Conservation (phyloP, 1,140 invertebrate genomes). For the Anastrepha ludens region DNA sequence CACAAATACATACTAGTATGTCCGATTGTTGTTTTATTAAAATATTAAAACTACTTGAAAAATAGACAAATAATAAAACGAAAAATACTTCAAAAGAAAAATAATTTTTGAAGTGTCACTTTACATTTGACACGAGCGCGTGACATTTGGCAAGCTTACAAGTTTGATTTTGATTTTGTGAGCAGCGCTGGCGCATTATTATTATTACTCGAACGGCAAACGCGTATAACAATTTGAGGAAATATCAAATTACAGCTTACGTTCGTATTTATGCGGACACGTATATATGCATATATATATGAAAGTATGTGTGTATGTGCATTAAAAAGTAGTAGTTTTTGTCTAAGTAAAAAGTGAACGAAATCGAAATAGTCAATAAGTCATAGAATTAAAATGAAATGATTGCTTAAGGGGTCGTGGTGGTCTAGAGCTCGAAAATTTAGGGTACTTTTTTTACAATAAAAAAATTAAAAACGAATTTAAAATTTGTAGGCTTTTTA, state of each 20-base stretch:
- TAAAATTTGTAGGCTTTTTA: too few relatives aligned
- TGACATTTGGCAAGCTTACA: background rate
- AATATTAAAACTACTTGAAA: background rate
- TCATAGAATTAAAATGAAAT: too few relatives aligned
- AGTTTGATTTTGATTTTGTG: background rate
- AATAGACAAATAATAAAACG: background rate
- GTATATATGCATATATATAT: background rate
- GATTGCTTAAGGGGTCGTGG: too few relatives aligned
- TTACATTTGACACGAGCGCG: constrained; percentile 2
- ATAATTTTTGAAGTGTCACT: constrained; percentile 1
- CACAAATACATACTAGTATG: background rate
- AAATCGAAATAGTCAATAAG: too few relatives aligned
- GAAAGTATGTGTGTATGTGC: too few relatives aligned
- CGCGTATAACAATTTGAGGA: background rate
- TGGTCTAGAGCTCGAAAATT: too few relatives aligned
- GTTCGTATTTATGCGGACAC: background rate
- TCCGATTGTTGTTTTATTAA: background rate
- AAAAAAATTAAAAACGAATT: too few relatives aligned
- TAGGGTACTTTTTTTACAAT: too few relatives aligned
- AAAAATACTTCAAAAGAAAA: background rate
- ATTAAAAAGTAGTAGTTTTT: background rate
- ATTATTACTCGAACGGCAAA: background rate
- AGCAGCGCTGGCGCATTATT: constrained; percentile 1
- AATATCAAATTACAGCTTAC: constrained; percentile 30
- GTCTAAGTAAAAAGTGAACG: background rate